Percentiles rank a stretch among this genome's conserved stretches.
Conservation (phyloP, 2,888 invertebrate species). For the Xanthorhoe spadicearia region DNA sequence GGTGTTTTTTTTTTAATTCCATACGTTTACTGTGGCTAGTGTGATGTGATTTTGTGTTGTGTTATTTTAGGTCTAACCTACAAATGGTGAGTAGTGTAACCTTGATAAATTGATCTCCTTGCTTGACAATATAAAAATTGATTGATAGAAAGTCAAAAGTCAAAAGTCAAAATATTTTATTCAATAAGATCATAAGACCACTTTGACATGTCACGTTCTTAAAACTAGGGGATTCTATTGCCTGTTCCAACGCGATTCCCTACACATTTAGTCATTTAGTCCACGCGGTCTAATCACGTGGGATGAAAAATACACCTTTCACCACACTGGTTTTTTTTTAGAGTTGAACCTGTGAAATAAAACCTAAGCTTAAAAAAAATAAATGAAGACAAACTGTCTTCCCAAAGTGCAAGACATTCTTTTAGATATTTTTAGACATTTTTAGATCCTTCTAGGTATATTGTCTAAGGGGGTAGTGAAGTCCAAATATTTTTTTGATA, state of each 20-base stretch:
- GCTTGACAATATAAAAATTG: constrained; percentile 12
- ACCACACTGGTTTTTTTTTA: background rate
- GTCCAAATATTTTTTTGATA: too few relatives aligned
- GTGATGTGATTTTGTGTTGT: constrained; percentile 11
- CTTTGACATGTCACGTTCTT: too few relatives aligned
- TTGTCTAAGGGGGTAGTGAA: too few relatives aligned
- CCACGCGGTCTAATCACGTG: constrained; percentile 17
- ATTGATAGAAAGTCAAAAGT: constrained; percentile 13
- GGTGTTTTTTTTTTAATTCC: constrained; percentile 18
- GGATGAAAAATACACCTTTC: background rate
- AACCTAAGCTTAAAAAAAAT: background rate
- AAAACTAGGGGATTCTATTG: too few relatives aligned
- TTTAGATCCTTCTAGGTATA: too few relatives aligned
- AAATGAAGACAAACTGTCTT: too few relatives aligned
- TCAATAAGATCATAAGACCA: too few relatives aligned
- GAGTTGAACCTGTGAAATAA: background rate
- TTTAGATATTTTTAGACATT: too few relatives aligned
- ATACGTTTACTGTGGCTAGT: background rate
- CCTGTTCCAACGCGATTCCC: too few relatives aligned
- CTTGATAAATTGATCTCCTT: constrained; percentile 9
- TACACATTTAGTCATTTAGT: too few relatives aligned
- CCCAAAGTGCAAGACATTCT: too few relatives aligned
- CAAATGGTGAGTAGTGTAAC: constrained; percentile 18
- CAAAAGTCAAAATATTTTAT: too few relatives aligned
- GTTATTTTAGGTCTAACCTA: constrained; percentile 15